Conservation (phyloP, 2,113 vertebrate genomes). For the Pavo muticus region DNA sequence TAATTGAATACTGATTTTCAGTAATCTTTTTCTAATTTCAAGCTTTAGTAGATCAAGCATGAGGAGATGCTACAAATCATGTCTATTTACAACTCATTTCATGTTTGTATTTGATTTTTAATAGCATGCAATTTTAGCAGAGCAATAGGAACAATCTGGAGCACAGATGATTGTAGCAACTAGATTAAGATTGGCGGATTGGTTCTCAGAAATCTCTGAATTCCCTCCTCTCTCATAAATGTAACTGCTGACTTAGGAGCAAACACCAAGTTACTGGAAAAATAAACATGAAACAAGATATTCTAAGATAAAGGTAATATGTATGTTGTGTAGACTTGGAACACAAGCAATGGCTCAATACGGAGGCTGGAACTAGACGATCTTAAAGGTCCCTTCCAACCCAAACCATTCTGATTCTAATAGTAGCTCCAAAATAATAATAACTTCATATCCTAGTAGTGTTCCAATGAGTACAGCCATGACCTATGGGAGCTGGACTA, state of each 20-base stretch:
- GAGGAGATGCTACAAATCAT: not conserved
- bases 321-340: not conserved
- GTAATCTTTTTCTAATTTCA: not conserved
- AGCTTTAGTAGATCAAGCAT: not conserved
- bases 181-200: not conserved
- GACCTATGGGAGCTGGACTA: too few species aligned
- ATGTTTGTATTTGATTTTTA: not conserved
- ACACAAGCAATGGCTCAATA: not conserved
- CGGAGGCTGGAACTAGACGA: too few species aligned
- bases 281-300: not conserved
- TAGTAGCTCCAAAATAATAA: not conserved
- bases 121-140: not conserved
- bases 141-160: not conserved
- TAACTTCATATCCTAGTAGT: not conserved
- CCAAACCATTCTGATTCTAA: not conserved
- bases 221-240: not conserved
- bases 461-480: not conserved
- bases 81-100: not conserved
- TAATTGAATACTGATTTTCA: not conserved
- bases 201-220: not conserved
- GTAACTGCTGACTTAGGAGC: not conserved
- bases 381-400: too few species aligned
- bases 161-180: not conserved
- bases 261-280: not conserved
- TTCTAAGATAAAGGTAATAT: not conserved